These are phyloP conservation scores for Sialia sialis DNA, from an alignment of 2,113 vertebrate species.

Conservation along the genomic window DNA sequence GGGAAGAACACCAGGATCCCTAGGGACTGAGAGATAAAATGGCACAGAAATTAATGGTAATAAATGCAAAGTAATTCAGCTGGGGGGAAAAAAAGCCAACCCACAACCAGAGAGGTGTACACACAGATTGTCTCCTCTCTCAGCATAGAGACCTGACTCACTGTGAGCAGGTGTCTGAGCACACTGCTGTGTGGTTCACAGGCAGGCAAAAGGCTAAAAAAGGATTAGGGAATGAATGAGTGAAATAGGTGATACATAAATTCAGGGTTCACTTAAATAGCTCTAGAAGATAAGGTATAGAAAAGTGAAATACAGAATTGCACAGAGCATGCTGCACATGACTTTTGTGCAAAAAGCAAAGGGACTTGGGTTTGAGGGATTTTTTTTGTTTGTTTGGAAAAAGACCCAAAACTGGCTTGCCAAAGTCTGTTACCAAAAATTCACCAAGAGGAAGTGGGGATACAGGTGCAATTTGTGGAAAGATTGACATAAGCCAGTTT, in stretches of 20 bases:
- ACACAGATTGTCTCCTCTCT: not conserved
- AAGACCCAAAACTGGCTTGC: not conserved
- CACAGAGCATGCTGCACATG: fast-evolving
- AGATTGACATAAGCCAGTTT: not conserved
- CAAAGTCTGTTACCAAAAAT: not conserved
- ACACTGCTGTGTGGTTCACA: fast-evolving
- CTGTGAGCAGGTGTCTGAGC: not conserved
- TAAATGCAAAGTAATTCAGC: not conserved
- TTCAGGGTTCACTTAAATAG: not conserved
- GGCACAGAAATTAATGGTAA: not conserved
- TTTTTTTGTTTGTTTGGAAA: not conserved
- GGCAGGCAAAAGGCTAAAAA: not conserved
- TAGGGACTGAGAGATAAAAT: not conserved
- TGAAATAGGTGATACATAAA: not conserved
- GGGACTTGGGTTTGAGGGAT: not conserved
- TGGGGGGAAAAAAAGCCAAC: not conserved
- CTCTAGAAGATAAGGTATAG: not conserved
- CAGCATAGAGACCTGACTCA: not conserved
- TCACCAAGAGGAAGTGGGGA: not conserved
- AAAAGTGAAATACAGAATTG: not conserved
- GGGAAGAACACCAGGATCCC: not conserved
- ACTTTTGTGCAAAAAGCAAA: not conserved
- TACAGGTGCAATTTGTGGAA: not conserved
- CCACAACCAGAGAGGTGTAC: not conserved
- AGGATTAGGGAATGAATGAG: not conserved